Evolutionary conservation across 2,113 vertebrate species (phyloP).

Genomic region (Cacatua alba): DNA sequence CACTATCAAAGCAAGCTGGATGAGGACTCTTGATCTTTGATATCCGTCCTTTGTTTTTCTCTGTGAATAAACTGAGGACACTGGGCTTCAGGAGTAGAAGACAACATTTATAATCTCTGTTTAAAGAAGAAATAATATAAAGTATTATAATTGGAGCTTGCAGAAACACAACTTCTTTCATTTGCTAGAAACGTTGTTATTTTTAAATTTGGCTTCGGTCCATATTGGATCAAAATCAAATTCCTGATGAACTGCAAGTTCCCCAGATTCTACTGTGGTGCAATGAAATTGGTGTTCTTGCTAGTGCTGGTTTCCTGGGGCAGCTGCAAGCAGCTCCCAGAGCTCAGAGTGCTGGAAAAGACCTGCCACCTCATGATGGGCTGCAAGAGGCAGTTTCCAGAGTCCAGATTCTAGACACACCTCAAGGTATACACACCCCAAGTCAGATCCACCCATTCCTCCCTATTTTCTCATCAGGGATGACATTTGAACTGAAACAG

Average conservation of each 20-base stretch:
- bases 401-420: not conserved
- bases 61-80: not conserved
- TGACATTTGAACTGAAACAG: not conserved
- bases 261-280: not conserved
- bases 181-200: not conserved
- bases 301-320: not conserved
- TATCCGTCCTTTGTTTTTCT: not conserved
- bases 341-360: not conserved
- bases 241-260: slow-evolving; percentile 37
- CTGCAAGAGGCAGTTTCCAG: not conserved
- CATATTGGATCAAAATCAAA: not conserved
- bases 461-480: not conserved
- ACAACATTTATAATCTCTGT: not conserved
- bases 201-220: not conserved
- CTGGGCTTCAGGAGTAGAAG: not conserved
- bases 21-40: not conserved
- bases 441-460: not conserved
- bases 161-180: not conserved
- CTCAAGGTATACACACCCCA: not conserved
- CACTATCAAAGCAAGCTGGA: not conserved
- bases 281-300: not conserved
- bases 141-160: not conserved
- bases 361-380: not conserved
- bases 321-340: not conserved
- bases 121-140: not conserved